phyloP scores from a whole-genome alignment of 2,888 invertebrate species.

The Heliconius sara region DNA sequence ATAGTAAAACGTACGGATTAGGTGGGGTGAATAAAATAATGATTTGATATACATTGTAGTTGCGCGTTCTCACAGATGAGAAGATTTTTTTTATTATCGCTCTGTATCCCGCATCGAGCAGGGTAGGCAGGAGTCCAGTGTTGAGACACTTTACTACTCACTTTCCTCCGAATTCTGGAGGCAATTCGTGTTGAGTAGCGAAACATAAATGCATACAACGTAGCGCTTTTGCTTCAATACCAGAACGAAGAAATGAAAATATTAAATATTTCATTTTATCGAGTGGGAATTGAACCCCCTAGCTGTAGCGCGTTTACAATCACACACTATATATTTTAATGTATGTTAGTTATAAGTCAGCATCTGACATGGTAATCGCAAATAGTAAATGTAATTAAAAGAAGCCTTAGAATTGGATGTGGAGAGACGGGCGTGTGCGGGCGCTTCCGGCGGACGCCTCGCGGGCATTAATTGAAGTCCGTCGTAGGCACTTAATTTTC shows the following conservation, averaged over 20 bases:
- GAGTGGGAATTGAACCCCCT: too few species aligned
- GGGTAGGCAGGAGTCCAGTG: too few species aligned
- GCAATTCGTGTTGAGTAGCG: too few species aligned
- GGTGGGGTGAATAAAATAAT: slow-evolving; percentile 49
- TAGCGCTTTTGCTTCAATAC: too few species aligned
- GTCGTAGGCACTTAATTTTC: slow-evolving; percentile 74
- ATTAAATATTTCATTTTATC: too few species aligned
- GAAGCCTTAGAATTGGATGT: slow-evolving; percentile 28
- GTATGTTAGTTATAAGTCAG: neutral
- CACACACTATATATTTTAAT: too few species aligned
- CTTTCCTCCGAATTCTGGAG: too few species aligned
- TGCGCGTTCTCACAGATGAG: neutral
- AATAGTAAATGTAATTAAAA: slow-evolving; percentile 26
- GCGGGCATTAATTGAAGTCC: slow-evolving; percentile 71
- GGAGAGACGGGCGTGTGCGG: slow-evolving; percentile 26
- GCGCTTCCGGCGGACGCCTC: slow-evolving; percentile 58
- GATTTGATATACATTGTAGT: slow-evolving; percentile 11
- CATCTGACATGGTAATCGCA: neutral
- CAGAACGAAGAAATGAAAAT: too few species aligned
- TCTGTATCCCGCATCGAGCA: too few species aligned
- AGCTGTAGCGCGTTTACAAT: too few species aligned
- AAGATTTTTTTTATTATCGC: neutral
- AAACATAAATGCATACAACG: too few species aligned
- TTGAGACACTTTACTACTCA: too few species aligned
- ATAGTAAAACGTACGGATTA: slow-evolving; percentile 50